A percentile compares a stretch with the other conserved stretches of the same genome.
These are phyloP conservation scores for Sinotaia quadrata DNA, from an alignment of 2,888 invertebrate species.

Conservation along the genomic window DNA sequence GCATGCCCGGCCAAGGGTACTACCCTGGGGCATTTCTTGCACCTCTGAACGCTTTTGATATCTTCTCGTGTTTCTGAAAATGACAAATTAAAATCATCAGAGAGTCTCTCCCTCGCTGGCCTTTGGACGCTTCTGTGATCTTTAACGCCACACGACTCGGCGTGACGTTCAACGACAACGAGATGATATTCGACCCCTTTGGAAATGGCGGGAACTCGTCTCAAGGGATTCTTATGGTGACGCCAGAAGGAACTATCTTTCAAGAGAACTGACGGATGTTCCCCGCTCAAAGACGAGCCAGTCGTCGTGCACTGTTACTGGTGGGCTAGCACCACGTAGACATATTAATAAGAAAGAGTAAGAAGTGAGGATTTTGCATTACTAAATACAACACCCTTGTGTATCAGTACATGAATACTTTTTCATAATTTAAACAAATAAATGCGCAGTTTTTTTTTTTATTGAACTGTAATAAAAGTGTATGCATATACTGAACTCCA, in stretches of 20 bases:
- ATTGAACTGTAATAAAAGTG: no score
- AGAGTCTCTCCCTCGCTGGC: not conserved
- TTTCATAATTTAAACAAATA: no score
- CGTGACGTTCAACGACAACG: not conserved
- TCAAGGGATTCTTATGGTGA: not conserved
- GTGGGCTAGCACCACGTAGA: no score
- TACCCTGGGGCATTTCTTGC: slow-evolving; percentile 19
- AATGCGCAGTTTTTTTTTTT: no score
- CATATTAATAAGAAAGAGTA: no score
- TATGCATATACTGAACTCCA: no score
- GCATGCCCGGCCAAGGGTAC: slow-evolving; percentile 24
- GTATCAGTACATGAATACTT: no score
- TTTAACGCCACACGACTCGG: not conserved
- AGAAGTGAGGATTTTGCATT: no score
- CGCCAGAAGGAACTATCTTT: not conserved
- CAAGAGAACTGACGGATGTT: no score
- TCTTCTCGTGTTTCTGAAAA: slow-evolving; percentile 21
- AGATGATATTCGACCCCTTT: slow-evolving; percentile 1
- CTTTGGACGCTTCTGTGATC: slow-evolving; percentile 5
- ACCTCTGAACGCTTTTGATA: slow-evolving; percentile 10
- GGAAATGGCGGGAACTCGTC: not conserved
- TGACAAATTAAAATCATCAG: slow-evolving; percentile 34
- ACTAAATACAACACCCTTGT: no score
- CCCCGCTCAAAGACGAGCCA: no score
- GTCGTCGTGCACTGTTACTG: no score